Percentiles rank a stretch among this genome's conserved stretches.
Conservation (phyloP, 1,140 invertebrate genomes). For the Ceratina calcarata region DNA sequence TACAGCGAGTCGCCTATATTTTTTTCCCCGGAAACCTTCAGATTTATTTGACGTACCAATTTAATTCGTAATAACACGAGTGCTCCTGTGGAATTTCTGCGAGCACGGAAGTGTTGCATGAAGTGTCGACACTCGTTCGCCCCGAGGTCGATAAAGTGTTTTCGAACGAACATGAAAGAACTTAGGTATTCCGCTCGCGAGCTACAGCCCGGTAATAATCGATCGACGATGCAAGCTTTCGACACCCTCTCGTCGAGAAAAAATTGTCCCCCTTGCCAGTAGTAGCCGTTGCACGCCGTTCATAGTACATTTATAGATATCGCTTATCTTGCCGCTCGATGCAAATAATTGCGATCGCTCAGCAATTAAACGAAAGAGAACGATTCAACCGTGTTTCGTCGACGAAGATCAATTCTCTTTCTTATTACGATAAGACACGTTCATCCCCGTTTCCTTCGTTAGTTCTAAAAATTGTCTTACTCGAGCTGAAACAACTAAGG, state of each 20-base stretch:
- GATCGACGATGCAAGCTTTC: conserved; percentile 10
- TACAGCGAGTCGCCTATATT: no score
- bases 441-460: no score
- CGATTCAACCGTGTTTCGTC: no score
- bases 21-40: no score
- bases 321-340: not conserved
- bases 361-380: no score
- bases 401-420: not conserved
- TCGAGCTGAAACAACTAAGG: no score
- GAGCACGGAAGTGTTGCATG: no score
- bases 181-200: conserved; percentile 1
- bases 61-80: no score
- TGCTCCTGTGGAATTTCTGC: no score
- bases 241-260: not conserved
- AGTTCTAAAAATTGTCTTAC: no score
- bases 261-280: not conserved
- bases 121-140: no score
- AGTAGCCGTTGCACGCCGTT: not conserved
- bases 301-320: not conserved
- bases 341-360: not conserved
- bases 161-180: not conserved
- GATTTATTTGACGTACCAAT: not conserved
- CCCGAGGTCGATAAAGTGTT: not conserved
- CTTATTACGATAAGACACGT: no score
- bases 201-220: conserved; percentile 1